Conservation (phyloP, 2,888 invertebrate species). For the Drosophila cracens region DNA sequence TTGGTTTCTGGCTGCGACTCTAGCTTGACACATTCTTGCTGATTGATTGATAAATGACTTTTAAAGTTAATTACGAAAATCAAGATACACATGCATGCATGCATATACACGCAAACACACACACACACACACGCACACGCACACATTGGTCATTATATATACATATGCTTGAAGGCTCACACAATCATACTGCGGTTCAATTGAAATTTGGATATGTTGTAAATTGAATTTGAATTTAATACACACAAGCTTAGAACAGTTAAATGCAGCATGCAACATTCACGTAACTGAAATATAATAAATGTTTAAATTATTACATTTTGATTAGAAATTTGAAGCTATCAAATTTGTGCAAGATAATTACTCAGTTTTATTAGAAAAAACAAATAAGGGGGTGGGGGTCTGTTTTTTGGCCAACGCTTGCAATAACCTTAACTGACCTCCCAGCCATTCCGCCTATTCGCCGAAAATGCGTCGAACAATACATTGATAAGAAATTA, state of each 20-base stretch:
- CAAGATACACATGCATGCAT: constrained; percentile 32
- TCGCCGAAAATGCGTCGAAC: background rate
- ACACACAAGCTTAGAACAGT: constrained; percentile 3
- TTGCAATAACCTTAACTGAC: background rate
- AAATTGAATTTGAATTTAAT: constrained; percentile 4
- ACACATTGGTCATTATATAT: background rate
- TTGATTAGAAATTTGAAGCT: background rate
- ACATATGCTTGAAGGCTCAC: constrained; percentile 7
- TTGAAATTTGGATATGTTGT: background rate
- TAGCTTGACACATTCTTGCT: constrained; percentile 66
- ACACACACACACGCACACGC: constrained; percentile 1
- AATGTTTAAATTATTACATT: background rate
- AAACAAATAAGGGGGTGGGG: background rate
- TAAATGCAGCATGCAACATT: background rate
- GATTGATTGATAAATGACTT: constrained; percentile 77
- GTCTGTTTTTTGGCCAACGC: background rate
- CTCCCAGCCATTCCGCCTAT: background rate
- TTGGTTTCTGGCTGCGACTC: constrained; percentile 33
- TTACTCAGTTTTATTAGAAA: background rate
- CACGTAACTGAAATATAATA: background rate
- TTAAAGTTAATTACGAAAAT: constrained; percentile 69
- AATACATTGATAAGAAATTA: constrained; percentile 57
- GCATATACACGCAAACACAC: background rate
- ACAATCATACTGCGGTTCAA: constrained; percentile 11
- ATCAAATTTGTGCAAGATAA: background rate